These are phyloP conservation scores for Cervus canadensis DNA, from an alignment of 2,113 vertebrate genomes.

Conservation along the genomic window DNA sequence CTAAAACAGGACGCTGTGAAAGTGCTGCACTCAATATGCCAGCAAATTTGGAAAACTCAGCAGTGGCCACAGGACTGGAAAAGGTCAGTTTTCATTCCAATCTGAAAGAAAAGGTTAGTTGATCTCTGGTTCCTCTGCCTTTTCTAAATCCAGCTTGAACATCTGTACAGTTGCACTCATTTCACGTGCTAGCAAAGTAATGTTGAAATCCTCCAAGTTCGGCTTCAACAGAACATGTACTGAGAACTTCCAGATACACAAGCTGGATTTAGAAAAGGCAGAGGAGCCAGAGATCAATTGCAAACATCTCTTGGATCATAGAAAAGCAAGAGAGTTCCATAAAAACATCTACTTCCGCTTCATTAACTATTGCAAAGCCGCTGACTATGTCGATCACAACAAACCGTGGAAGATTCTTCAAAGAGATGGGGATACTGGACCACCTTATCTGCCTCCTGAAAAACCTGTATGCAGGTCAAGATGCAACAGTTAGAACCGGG, in stretches of 20 bases:
- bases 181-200: neutral
- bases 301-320: neutral
- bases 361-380: neutral
- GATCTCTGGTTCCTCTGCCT: neutral
- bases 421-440: neutral
- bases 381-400: neutral
- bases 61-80: neutral
- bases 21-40: neutral
- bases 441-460: neutral
- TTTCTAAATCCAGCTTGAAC: neutral
- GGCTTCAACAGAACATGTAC: neutral
- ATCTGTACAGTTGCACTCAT: neutral
- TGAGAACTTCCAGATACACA: neutral
- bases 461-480: neutral
- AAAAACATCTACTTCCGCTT: neutral
- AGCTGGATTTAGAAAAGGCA: neutral
- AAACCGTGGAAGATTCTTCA: neutral
- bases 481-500: neutral
- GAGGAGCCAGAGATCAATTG: neutral
- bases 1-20: neutral
- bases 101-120: neutral
- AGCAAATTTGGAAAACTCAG: neutral
- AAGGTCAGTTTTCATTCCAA: neutral
- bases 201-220: neutral
- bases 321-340: neutral